Percentiles rank a stretch among this genome's conserved stretches.
phyloP scores from a whole-genome alignment of 2,113 vertebrate genomes.

The Anolis sagrei region DNA sequence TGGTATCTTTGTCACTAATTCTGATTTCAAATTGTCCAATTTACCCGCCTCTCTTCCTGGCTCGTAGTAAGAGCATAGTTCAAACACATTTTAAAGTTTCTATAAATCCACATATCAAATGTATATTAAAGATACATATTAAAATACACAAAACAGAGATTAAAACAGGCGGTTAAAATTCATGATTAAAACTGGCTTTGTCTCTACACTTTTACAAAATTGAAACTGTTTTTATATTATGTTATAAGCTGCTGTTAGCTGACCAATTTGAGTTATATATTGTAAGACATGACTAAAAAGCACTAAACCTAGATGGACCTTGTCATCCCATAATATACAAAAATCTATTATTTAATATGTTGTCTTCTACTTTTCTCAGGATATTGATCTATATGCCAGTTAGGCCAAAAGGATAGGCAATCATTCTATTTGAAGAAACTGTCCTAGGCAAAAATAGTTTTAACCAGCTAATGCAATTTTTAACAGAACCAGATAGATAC shows the following conservation, averaged over 20 bases:
- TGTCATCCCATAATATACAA: neutral
- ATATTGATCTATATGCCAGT: slow-evolving; percentile 3
- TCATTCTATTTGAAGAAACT: slow-evolving; percentile 1
- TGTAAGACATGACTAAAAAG: slow-evolving; percentile 12
- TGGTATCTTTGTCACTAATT: neutral
- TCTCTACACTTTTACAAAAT: neutral
- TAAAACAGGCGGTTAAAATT: too few species aligned
- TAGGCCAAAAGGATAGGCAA: neutral
- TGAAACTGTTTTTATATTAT: neutral
- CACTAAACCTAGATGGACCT: neutral
- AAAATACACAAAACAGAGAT: too few species aligned
- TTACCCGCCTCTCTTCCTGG: neutral
- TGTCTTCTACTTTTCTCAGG: neutral
- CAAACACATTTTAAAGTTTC: too few species aligned
- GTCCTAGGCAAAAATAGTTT: neutral
- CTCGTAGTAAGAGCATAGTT: too few species aligned
- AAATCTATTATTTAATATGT: neutral
- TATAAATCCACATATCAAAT: too few species aligned
- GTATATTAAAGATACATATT: too few species aligned
- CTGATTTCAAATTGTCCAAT: neutral
- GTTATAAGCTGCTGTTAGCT: neutral
- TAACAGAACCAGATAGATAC: neutral
- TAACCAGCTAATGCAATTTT: neutral
- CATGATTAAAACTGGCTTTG: neutral
- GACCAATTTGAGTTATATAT: slow-evolving; percentile 1